A percentile compares a stretch with the other conserved stretches of the same genome.
Conservation (phyloP, 2,888 invertebrate genomes). For the Serrognathus titanus region DNA sequence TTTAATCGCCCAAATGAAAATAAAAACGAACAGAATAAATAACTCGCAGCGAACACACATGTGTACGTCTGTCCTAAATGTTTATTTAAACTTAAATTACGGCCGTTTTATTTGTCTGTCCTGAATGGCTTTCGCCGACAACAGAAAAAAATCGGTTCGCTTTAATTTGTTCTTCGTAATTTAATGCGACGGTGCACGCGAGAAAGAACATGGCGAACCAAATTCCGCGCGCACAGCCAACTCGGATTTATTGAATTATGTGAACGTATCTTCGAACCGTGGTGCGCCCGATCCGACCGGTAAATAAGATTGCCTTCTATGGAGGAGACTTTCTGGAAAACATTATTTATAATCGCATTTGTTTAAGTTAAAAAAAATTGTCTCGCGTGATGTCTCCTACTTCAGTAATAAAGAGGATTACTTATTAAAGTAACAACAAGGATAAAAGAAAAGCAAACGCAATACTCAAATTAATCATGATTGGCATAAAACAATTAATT, state of each 20-base stretch:
- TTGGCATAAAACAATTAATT: too few species aligned
- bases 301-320: conserved; percentile 1
- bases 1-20: too few species aligned
- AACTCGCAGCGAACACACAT: conserved; percentile 3
- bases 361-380: too few species aligned
- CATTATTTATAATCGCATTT: too few species aligned
- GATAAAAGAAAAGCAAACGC: too few species aligned
- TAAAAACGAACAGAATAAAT: too few species aligned
- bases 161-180: conserved; percentile 31
- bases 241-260: conserved; percentile 3
- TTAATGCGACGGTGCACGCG: conserved; percentile 31
- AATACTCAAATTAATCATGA: too few species aligned
- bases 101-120: conserved; percentile 29
- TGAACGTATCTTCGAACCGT: not conserved
- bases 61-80: conserved; percentile 29
- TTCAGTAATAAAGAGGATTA: too few species aligned
- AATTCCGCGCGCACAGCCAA: conserved; percentile 20
- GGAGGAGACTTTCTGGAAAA: not conserved
- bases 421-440: too few species aligned
- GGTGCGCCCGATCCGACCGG: not conserved
- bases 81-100: conserved; percentile 32
- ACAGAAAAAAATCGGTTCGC: conserved; percentile 29
- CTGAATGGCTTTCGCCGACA: conserved; percentile 24
- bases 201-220: conserved; percentile 27
- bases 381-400: too few species aligned